Evolutionary conservation across 1,140 invertebrate species (phyloP), one percentile per base, ranked within the genome.

Genomic region (Orius insidiosus): DNA sequence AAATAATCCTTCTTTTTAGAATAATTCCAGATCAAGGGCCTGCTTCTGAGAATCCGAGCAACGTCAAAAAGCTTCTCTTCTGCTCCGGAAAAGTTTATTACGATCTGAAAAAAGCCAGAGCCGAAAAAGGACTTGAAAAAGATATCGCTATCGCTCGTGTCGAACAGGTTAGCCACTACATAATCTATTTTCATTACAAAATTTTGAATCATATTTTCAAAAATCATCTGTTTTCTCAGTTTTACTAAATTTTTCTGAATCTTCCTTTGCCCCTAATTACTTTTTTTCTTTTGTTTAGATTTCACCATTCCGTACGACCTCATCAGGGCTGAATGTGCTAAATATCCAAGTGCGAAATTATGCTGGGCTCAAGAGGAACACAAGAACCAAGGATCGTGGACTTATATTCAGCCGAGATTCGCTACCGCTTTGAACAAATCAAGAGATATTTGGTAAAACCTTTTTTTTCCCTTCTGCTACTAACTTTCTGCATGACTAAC

Each of bases 351-450:
- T 61, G 95, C 94, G 2, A 74, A 85, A 55, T 59, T 99, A 5
- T 60, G 78, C 18, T 99, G 92, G 90, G 74, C 78, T 46, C 96
- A 99, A 67, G 96, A 99, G 68, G 95, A 99, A 64, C 92, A 94
- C 65, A 98, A 98, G 68, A 98, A 98, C 66, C 86, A 85, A 72
- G 94, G 95, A 30, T 70, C 77, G n/a, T 99, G 94, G 92, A 75
- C 71, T 10, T 98, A 96, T 59, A 76, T 98, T 37, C 83, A 93
- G 62, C 93, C 92, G 1, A 75, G 94, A 55, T 85, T 98, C 66
- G 72, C 85, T 18, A 88, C 85, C 3, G 72, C 81, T 35, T 63
- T 86, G 46, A 75, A 72, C 55, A 74, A 72, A 55, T 67, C 71
- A 52, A 71, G 75, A 50, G 64, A 71, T 50, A 63, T 84, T 54